Base-by-base conservation (phyloP, 2,113 vertebrate species). In the Piprites chloris region DNA sequence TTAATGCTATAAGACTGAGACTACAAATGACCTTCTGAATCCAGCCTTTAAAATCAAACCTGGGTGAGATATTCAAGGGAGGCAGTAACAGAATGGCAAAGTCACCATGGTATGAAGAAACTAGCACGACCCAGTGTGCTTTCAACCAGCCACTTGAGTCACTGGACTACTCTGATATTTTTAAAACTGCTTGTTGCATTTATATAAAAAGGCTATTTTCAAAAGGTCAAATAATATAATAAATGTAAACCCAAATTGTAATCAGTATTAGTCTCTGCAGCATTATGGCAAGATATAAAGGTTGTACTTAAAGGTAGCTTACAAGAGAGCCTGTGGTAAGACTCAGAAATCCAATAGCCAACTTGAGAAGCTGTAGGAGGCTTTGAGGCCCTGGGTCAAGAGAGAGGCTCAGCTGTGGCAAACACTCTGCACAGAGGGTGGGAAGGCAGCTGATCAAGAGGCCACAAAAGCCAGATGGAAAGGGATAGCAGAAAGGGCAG, bases 221-320 rank as follows among this genome's bases (percentile, higher is more conserved):
- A 49, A 93, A 91, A 86, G 37, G 93, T 81, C 83, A 87, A 39
- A 59, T 90, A 49, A 50, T 75, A n/a, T 74, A 61, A 81, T 83
- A 91, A 96, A 77, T 69, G 63, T 79, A 88, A 85, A 59, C 7
- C 22, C 69, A 50, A 85, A 79, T 85, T 88, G 59, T 78, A 93
- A 73, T 21, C 72, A 30, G 3, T 86, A 61, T 77, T 91, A 61
- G 74, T 85, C 18, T 82, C 78, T 82, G 52, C 30, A 72, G 35
- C 55, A 68, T 28, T 28, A 46, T 77, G 84, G 59, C 50, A 59
- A 58, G 23, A 66, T 42, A 46, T 3, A 80, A 77, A 90, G 49
- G 68, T 74, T 39, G 10, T 9, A 26, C 17, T 33, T 77, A 27
- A 22, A 59, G 63, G 53, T 1, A 72, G 28, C n/a, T 88, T 55